These are phyloP conservation scores for Ochotona princeps DNA, from an alignment of 2,113 vertebrate genomes.

Conservation along the genomic window DNA sequence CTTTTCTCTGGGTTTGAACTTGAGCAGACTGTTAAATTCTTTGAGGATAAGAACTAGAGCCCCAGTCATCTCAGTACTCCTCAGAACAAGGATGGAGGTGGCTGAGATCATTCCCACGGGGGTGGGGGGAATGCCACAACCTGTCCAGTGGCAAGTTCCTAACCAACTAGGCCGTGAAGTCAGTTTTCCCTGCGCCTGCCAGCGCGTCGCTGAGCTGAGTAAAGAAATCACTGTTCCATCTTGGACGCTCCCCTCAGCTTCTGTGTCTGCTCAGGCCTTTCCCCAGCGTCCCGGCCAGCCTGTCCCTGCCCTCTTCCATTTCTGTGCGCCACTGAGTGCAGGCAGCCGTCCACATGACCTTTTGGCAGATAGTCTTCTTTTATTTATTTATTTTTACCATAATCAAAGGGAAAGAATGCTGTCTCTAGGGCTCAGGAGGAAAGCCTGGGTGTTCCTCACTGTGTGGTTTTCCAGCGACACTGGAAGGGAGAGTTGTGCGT, in stretches of 20 bases:
- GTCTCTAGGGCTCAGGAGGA: background rate
- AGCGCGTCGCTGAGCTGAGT: background rate
- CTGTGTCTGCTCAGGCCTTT: background rate
- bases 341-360: rapidly evolving
- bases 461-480: rapidly evolving
- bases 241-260: rapidly evolving
- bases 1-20: background rate
- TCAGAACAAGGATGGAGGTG: background rate
- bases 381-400: background rate
- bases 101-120: background rate
- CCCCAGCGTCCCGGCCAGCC: background rate
- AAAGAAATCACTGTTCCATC: background rate
- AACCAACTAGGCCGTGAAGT: background rate
- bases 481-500: background rate
- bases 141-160: background rate
- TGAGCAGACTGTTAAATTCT: background rate
- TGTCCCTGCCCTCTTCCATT: background rate
- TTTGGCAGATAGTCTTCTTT: background rate
- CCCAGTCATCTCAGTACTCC: background rate
- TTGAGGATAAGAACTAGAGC: background rate
- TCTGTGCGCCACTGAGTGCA: background rate
- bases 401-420: background rate
- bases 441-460: rapidly evolving
- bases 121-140: background rate
- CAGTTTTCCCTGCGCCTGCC: background rate